Evolutionary conservation across 2,888 invertebrate genomes (phyloP).

Genomic region (Helleia helle): DNA sequence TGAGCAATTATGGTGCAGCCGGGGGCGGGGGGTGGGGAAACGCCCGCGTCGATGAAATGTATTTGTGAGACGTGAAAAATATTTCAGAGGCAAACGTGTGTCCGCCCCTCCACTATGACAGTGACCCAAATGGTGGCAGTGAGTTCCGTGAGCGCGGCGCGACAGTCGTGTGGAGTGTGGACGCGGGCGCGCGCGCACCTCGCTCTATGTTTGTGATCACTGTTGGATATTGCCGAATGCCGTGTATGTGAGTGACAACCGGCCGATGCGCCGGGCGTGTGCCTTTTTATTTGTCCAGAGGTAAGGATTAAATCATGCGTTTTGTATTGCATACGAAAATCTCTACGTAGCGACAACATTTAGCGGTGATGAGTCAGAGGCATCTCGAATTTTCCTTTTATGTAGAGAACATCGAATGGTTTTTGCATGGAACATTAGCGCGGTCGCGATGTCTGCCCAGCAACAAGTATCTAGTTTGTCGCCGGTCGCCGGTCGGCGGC

Average conservation of each 20-base stretch:
- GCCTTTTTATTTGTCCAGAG: conserved; percentile 33
- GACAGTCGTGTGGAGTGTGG: conserved; percentile 34
- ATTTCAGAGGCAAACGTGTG: conserved; percentile 63
- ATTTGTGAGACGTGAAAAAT: conserved; percentile 57
- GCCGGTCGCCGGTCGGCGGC: too few species aligned
- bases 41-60: conserved; percentile 56
- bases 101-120: conserved; percentile 69
- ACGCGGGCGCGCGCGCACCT: conserved; percentile 31
- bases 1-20: conserved; percentile 50
- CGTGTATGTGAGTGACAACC: conserved; percentile 57
- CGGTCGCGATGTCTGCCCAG: conserved; percentile 23
- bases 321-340: conserved; percentile 30
- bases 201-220: conserved; percentile 53
- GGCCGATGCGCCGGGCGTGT: conserved; percentile 35
- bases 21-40: conserved; percentile 50
- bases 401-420: conserved; percentile 39
- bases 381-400: conserved; percentile 68
- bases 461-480: conserved; percentile 25
- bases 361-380: conserved; percentile 56
- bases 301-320: conserved; percentile 34
- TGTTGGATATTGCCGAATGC: conserved; percentile 57
- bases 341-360: conserved; percentile 31
- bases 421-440: conserved; percentile 1
- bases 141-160: conserved; percentile 67
- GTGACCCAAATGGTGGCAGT: conserved; percentile 71